Evolutionary conservation across 2,888 invertebrate genomes (phyloP), one percentile per base, ranked within the genome.

Genomic region (Tubulanus polymorphus): DNA sequence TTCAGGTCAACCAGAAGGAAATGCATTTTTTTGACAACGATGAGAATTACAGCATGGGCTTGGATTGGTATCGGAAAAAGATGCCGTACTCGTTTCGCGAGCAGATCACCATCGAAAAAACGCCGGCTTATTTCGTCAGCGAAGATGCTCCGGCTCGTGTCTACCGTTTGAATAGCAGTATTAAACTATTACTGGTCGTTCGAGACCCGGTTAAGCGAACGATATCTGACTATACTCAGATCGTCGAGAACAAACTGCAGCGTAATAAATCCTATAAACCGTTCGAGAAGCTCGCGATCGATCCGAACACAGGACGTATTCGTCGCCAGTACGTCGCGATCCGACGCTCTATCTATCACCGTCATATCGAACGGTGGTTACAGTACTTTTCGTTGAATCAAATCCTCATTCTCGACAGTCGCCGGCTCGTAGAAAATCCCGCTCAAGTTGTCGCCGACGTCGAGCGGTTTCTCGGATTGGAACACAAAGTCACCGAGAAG

Each of bases 91-190:
- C 94, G 1, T 90, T 89, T 79, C 86, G 87, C 62, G 90, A 91
- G 45, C 94, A 95, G 80, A 88, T 95, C 66, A 94, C 94, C 54
- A 90, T 95, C 68, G 97, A 97, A 80, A 97, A 99, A 81, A 95
- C 93, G 69, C 97, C 97, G 3, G 93, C 93, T 71, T 97, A 97
- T 81, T 97, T 97, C 81, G 92, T 95, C 47, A 93, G 93, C 54
- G 89, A 91, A 15, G 89, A 91, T 85, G 95, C 93, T 30, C 95
- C 97, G 12, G 91, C 92, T 80, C 84, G 97, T 62, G 92, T 99
- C 53, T 85, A 88, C 65, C 90, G 90, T 57, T 93, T 97, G 92
- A 95, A 97, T 82, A 86, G 90, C 8, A 88, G 90, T 74, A 88
- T 94, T 30, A 72, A 93, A 70, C 83, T 99, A 57, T 85, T 97